Evolutionary conservation across 2,797 vertebrate species (phyloP), one percentile per base, ranked within the genome.

Genomic region (Crenuchus spilurus): DNA sequence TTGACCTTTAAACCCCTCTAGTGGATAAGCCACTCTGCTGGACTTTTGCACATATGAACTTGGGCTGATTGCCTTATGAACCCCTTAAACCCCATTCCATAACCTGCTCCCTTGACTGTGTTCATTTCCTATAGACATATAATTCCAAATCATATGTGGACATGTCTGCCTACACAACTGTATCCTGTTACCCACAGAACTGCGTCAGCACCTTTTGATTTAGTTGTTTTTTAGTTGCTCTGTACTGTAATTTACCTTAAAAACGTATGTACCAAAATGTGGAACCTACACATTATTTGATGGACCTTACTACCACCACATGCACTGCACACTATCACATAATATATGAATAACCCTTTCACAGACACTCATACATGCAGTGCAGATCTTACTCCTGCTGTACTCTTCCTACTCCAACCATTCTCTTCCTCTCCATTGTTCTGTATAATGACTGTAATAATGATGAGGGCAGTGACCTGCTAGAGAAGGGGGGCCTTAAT

Each of bases 1-100:
- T 77, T 75, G 20, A 28, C 49, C 51, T 51, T 69, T 67, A 22
- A 26, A 22, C 30, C 46, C 10, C 4, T 63, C 4, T 22, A 37
- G 37, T 48, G 51, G 30, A 58, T 24, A 55, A 58, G 31, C 62
- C 31, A 44, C 69, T 74, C 22, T 54, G 68, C 57, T 80, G 75
- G 52, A 66, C 28, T 18, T 66, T 49, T 80, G 67, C 69, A 80
- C 75, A 75, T 75, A 68, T 72, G 46, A 70, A 80, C 49, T 77
- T 31, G 44, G 61, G 42, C 66, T 76, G 46, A 57, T 35, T 61
- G 76, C 57, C 62, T 61, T 33, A 49, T 64, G 49, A 49, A 57
- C 62, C 49, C 48, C 39, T 8, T 2, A 57, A 22, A 66, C 7
- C 41, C 52, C 13, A 18, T 57, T 48, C 55, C 31, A 30, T 48